phyloP scores from a whole-genome alignment of 1,140 invertebrate species.

The Gryllus bimaculatus region DNA sequence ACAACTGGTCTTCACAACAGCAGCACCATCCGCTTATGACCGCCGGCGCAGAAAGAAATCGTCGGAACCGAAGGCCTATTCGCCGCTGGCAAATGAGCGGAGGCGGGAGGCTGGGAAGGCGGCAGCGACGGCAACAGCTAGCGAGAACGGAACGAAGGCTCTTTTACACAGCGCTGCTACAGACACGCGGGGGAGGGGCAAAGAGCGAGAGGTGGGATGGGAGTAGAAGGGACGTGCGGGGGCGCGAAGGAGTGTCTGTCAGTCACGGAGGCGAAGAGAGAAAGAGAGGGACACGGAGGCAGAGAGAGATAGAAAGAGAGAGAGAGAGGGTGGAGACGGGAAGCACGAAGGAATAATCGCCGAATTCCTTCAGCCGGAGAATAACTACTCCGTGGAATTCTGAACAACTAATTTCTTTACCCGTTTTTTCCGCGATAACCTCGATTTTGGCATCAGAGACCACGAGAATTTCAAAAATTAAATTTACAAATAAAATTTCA shows the following conservation, averaged over 20 bases:
- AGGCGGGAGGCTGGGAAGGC: background rate
- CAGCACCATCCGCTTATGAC: background rate
- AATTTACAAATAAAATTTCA: slow-evolving; percentile 16
- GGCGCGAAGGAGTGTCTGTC: background rate
- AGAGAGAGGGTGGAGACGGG: background rate
- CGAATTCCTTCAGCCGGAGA: slow-evolving; percentile 8
- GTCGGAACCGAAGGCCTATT: background rate
- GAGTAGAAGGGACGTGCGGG: background rate
- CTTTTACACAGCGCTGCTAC: background rate
- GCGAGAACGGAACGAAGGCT: background rate
- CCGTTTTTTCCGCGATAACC: slow-evolving; percentile 19
- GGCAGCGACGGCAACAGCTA: background rate
- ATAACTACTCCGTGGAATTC: background rate
- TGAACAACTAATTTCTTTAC: slow-evolving; percentile 21
- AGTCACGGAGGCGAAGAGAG: background rate
- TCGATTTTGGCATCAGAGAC: slow-evolving; percentile 19
- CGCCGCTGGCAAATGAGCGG: background rate
- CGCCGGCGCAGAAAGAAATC: background rate
- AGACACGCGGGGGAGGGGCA: background rate
- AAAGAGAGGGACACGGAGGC: background rate
- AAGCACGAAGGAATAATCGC: slow-evolving; percentile 8
- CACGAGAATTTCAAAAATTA: slow-evolving; percentile 18
- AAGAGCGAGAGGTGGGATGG: background rate
- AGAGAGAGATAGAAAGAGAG: background rate
- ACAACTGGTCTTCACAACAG: background rate